Percentiles rank a stretch among this genome's conserved stretches.
phyloP scores from a whole-genome alignment of 2,113 vertebrate genomes.

The Poeciliopsis prolifica region DNA sequence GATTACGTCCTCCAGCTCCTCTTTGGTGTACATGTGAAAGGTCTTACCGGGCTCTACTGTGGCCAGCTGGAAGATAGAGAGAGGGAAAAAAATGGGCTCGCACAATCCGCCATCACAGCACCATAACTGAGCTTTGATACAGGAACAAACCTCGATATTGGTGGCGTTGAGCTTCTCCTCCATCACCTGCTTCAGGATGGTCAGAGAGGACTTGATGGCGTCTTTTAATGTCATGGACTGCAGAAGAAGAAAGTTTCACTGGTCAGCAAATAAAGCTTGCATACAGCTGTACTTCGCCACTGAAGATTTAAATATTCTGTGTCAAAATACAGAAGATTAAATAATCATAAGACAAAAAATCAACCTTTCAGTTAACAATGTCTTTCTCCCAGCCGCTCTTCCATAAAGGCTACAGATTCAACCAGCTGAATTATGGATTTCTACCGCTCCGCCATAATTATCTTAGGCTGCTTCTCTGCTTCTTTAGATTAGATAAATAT shows the following conservation, averaged over 20 bases:
- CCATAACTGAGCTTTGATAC: background rate
- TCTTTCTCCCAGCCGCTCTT: too few relatives aligned
- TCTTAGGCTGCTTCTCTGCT: too few relatives aligned
- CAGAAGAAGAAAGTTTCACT: background rate
- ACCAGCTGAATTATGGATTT: too few relatives aligned
- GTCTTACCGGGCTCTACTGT: constrained; percentile 94
- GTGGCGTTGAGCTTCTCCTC: constrained; percentile 99
- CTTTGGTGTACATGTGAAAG: constrained; percentile 99
- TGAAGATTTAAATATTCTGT: background rate
- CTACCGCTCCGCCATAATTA: too few relatives aligned
- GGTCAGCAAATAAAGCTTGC: background rate
- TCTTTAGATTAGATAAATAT: too few relatives aligned
- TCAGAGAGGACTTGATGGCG: constrained; percentile 97
- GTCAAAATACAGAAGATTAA: too few relatives aligned
- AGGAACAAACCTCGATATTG: constrained; percentile 91
- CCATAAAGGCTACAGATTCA: too few relatives aligned
- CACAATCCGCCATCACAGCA: background rate
- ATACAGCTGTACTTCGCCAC: background rate
- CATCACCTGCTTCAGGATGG: constrained; percentile 99
- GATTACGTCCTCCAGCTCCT: constrained; percentile 97
- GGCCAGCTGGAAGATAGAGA: constrained; percentile 84
- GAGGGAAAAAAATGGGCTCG: background rate
- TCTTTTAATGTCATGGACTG: constrained; percentile 99
- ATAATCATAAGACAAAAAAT: too few relatives aligned
- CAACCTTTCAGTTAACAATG: too few relatives aligned